Conservation (phyloP, 2,797 vertebrate species). For the Zenarchopterus dispar region DNA sequence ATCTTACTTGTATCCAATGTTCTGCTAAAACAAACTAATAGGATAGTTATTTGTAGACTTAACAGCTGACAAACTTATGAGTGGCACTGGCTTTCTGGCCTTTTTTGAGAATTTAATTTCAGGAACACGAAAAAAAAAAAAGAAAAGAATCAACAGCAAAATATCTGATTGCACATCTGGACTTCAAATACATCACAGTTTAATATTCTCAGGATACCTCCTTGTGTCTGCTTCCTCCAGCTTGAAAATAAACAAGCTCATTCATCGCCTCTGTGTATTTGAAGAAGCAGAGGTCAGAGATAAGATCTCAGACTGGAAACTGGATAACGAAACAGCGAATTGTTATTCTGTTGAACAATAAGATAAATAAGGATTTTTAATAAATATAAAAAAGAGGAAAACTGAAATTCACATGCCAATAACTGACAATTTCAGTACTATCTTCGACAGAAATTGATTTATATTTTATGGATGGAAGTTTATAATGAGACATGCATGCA, state of each 20-base stretch:
- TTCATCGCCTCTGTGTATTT: constrained; percentile 59
- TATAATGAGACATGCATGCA: not conserved
- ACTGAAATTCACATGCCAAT: constrained; percentile 3
- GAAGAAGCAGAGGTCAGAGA: constrained; percentile 33
- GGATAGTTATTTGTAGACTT: too few relatives aligned
- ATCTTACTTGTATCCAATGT: too few relatives aligned
- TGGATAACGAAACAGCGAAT: constrained; percentile 16
- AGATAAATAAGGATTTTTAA: constrained; percentile 13
- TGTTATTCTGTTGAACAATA: constrained; percentile 2
- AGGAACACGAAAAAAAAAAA: too few relatives aligned
- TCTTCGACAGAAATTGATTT: constrained; percentile 26
- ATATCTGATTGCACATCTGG: not conserved
- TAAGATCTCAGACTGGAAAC: constrained; percentile 31
- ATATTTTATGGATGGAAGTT: constrained; percentile 32
- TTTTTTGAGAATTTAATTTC: too few relatives aligned
- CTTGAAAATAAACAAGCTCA: constrained; percentile 34
- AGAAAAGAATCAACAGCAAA: not conserved
- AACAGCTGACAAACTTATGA: too few relatives aligned
- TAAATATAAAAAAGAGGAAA: constrained; percentile 11
- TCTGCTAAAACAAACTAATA: too few relatives aligned
- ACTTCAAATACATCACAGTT: constrained; percentile 5
- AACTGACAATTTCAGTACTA: constrained; percentile 16
- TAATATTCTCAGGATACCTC: constrained; percentile 11
- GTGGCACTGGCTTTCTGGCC: too few relatives aligned
- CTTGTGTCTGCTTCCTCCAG: constrained; percentile 25